Evolutionary conservation across 2,797 vertebrate species (phyloP).

Genomic region (Calcarius lapponicus): DNA sequence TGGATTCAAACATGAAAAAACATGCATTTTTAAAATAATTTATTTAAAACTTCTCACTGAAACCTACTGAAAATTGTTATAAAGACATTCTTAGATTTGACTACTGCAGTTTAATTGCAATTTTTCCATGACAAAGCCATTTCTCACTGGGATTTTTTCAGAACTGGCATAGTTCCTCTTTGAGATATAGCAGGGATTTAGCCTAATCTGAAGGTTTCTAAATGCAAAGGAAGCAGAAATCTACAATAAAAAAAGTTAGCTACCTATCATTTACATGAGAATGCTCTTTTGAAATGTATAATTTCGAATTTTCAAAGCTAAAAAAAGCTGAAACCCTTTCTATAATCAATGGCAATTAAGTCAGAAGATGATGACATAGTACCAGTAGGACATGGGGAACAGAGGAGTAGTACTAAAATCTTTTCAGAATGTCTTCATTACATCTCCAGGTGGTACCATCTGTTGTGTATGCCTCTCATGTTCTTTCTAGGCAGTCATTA

Average conservation of each 20-base stretch:
- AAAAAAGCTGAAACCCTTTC: not conserved
- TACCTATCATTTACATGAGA: not conserved
- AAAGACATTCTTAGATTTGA: not conserved
- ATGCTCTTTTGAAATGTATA: not conserved
- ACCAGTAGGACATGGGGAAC: not conserved
- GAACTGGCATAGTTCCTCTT: not conserved
- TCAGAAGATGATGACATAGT: not conserved
- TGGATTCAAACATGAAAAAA: not conserved
- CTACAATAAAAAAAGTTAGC: not conserved
- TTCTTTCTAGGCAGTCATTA: not conserved
- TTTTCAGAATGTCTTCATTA: not conserved
- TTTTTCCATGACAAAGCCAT: not conserved
- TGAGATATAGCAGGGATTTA: not conserved
- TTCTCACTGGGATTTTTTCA: not conserved
- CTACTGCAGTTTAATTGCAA: not conserved
- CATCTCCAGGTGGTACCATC: not conserved
- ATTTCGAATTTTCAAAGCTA: not conserved
- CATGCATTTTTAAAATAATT: not conserved
- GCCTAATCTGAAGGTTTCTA: not conserved
- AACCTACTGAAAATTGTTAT: not conserved
- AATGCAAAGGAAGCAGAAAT: not conserved
- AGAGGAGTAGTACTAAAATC: not conserved
- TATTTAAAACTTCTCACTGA: not conserved
- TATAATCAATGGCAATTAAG: not conserved
- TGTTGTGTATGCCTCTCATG: not conserved